Evolutionary conservation across 2,797 vertebrate species (phyloP).

Genomic region (Buphagus erythrorhynchus): DNA sequence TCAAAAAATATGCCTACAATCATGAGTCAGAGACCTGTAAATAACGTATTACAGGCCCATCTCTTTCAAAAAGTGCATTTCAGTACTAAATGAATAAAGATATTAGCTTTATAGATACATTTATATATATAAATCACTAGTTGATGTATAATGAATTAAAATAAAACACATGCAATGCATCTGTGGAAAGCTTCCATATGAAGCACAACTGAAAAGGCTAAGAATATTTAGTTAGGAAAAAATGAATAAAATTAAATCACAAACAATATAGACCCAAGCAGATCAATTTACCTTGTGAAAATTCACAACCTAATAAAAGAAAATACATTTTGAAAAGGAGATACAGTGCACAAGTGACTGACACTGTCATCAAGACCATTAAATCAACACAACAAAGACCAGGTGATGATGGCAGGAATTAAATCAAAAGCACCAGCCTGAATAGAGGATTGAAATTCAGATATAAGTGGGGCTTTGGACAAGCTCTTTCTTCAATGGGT

Average conservation of each 20-base stretch:
- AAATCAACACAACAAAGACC: neutral
- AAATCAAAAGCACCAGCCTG: neutral
- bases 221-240: constrained; percentile 15
- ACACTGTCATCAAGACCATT: neutral
- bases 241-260: neutral
- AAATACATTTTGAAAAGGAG: neutral
- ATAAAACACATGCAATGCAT: neutral
- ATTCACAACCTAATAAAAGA: neutral
- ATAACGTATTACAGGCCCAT: neutral
- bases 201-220: constrained; percentile 10
- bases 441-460: neutral
- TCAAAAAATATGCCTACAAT: neutral
- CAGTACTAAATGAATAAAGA: neutral
- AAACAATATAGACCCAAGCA: neutral
- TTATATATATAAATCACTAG: neutral
- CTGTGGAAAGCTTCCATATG: neutral
- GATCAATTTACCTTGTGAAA: neutral
- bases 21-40: constrained; percentile 13
- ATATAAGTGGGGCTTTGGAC: neutral
- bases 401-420: neutral
- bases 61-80: neutral
- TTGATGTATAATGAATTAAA: constrained; percentile 44
- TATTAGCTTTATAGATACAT: neutral
- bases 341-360: neutral
- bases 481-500: neutral